Percentiles rank a stretch among this genome's conserved stretches.
These are phyloP conservation scores for Isurus oxyrinchus DNA, from an alignment of 2,113 vertebrate genomes.

Conservation along the genomic window DNA sequence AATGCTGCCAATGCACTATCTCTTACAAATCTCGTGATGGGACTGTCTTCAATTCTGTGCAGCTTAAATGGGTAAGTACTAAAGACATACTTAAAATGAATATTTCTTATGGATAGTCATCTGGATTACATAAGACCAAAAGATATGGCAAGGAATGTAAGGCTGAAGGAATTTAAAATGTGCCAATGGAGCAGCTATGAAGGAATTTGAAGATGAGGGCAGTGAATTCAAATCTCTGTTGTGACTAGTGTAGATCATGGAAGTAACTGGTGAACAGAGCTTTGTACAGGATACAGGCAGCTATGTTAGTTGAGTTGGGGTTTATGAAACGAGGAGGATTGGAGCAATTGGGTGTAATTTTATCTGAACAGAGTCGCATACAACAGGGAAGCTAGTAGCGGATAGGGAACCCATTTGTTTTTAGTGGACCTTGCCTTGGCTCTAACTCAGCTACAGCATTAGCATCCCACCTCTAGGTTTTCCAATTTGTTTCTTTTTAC, in stretches of 20 bases:
- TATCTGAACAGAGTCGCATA: too few relatives aligned
- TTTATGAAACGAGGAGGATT: background rate
- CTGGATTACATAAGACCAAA: background rate
- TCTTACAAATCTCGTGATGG: slow-evolving; percentile 75
- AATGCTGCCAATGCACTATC: slow-evolving; percentile 77
- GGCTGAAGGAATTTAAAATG: background rate
- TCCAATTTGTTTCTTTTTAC: too few relatives aligned
- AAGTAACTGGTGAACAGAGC: background rate
- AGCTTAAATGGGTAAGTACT: slow-evolving; percentile 70
- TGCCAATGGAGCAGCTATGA: background rate
- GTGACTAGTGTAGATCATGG: background rate
- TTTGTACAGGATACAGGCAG: background rate
- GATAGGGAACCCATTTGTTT: too few relatives aligned
- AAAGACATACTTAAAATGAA: background rate
- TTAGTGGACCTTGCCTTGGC: too few relatives aligned
- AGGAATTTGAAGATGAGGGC: background rate
- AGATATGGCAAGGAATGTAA: background rate
- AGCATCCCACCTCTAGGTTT: too few relatives aligned
- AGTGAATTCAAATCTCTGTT: background rate
- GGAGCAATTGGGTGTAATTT: too few relatives aligned
- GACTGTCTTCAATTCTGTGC: slow-evolving; percentile 79
- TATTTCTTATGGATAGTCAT: background rate
- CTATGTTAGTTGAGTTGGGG: background rate
- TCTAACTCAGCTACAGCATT: too few relatives aligned
- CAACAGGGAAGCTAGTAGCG: too few relatives aligned